Evolutionary conservation across 2,113 vertebrate species (phyloP).

Genomic region (Accipiter virgatus): DNA sequence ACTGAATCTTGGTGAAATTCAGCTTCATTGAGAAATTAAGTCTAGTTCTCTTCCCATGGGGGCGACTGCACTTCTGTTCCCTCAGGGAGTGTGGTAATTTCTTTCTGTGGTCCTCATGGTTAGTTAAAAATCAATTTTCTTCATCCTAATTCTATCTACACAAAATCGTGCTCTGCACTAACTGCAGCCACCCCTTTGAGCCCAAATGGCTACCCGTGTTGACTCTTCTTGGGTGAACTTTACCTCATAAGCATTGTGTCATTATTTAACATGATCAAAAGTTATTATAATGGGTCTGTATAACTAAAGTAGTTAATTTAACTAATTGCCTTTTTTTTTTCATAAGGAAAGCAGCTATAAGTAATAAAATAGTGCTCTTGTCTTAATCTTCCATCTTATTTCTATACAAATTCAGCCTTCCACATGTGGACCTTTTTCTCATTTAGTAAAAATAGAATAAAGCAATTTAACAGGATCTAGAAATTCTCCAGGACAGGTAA

Average conservation of each 20-base stretch:
- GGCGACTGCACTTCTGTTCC: slow-evolving; percentile 5
- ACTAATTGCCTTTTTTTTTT: not conserved
- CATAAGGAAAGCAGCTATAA: not conserved
- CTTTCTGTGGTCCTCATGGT: not conserved
- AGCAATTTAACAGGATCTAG: not conserved
- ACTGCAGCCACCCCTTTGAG: not conserved
- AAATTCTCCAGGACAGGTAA: not conserved
- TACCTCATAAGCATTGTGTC: not conserved
- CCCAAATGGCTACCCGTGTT: not conserved
- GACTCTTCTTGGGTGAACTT: not conserved
- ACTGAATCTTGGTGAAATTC: slow-evolving; percentile 24
- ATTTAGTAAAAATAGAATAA: not conserved
- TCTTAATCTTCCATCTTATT: not conserved
- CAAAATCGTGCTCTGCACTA: not conserved
- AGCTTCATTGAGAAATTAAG: not conserved
- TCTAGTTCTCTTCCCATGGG: slow-evolving; percentile 8
- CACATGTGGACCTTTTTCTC: not conserved
- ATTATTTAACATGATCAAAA: not conserved
- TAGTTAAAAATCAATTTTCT: slow-evolving; percentile 48
- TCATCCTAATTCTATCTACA: not conserved
- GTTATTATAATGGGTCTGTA: not conserved
- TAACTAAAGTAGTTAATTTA: slow-evolving; percentile 27
- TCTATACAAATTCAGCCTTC: not conserved
- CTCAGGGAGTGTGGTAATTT: not conserved
- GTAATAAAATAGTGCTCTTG: not conserved